Evolutionary conservation across 2,888 invertebrate species (phyloP), one percentile per base, ranked within the genome.

Genomic region (Dynastes grantii): DNA sequence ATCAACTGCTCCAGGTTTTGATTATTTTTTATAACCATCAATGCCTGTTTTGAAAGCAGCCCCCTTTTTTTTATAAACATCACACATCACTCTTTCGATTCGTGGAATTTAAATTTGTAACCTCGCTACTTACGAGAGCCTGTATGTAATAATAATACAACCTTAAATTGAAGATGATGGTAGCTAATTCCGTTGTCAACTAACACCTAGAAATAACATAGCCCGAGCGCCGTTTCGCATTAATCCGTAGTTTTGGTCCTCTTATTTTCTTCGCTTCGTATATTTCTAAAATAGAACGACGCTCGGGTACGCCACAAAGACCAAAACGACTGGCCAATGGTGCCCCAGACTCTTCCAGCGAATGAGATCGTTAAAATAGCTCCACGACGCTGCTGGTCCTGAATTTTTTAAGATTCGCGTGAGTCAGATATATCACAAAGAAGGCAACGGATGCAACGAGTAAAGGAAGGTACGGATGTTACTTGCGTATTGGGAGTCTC

Each of bases 221-320:
- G 45, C 64, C 29, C 11, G 37, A 64, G 64, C 64, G 29, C 29
- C 64, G 29, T 32, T 29, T 45, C 45, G 45, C 45, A 45, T 45
- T 45, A 45, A 45, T 37, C n/a, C 64, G 8, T 3, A 29, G n/a
- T 64, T 64, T 32, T 53, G 3, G 4, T 70, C 32, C 5, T 70
- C 29, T 27, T 53, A 29, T 53, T 70, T 16, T n/a, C 51, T 53
- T 45, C 11, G 45, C 45, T 45, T 45, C 45, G 45, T 11, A 11
- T 32, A 11, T 32, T 70, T 29, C 70, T 3, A 53, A 70, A 70
- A 70, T 70, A 70, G 70, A 70, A 11, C 70, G 70, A 64, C 29
- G 68, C 51, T 5, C 51, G 53, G 8, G 51, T 27, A 27, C 51
- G 53, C 53, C 27, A n/a, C 9, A 27, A 37, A 45, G 11, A 45